phyloP scores from a whole-genome alignment of 2,797 vertebrate species.

The Ceyx erithaca region DNA sequence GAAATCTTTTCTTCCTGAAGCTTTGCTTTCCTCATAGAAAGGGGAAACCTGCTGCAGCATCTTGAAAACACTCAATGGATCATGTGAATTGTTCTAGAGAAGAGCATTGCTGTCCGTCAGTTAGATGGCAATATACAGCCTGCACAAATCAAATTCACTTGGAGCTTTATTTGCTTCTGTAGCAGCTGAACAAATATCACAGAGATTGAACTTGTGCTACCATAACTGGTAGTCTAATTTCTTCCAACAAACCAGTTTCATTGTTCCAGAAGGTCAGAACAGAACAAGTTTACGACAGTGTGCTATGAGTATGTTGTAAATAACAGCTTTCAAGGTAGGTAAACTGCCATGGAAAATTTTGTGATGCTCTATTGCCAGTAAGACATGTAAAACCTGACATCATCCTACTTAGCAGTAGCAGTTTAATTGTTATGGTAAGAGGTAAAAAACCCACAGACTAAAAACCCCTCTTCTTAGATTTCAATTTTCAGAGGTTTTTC shows the following conservation, averaged over 20 bases:
- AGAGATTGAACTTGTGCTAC: neutral
- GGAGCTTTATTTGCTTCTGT: conserved; percentile 4
- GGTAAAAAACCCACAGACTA: neutral
- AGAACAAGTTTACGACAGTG: neutral
- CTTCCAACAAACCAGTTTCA: neutral
- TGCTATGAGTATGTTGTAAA: neutral
- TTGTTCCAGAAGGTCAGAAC: neutral
- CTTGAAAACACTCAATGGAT: neutral
- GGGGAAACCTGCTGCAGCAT: neutral
- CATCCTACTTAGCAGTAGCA: neutral
- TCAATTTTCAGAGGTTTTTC: too few relatives aligned
- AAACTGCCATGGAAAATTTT: neutral
- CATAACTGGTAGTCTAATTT: conserved; percentile 19
- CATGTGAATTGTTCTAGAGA: neutral
- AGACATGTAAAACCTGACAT: neutral
- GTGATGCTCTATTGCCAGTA: neutral
- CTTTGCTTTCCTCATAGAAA: neutral
- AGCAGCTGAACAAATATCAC: conserved; percentile 27
- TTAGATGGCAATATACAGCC: neutral
- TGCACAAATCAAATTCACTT: neutral
- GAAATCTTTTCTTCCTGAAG: neutral
- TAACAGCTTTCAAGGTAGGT: neutral
- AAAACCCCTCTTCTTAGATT: neutral
- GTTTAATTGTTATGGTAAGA: neutral
- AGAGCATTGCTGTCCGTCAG: neutral